These are phyloP conservation scores for Drosophila nebulosa DNA, from an alignment of 1,140 invertebrate species.

Conservation along the genomic window DNA sequence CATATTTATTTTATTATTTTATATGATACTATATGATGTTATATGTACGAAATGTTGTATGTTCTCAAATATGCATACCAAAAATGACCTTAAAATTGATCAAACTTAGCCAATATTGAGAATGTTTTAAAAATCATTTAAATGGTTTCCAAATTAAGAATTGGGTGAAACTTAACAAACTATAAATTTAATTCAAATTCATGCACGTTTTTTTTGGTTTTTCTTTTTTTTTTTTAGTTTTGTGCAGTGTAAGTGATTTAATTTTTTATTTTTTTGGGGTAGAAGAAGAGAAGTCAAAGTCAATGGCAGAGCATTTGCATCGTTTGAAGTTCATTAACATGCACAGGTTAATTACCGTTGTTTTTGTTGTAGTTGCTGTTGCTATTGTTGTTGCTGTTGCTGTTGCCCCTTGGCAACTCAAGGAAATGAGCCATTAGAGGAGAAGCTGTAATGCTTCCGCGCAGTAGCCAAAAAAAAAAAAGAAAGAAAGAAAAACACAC, in stretches of 20 bases:
- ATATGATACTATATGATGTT: no score
- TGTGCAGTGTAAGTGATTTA: background rate
- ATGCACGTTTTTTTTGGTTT: no score
- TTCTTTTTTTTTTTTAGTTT: no score
- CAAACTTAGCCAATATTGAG: no score
- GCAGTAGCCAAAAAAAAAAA: constrained; percentile 58
- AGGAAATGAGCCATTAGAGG: constrained; percentile 79
- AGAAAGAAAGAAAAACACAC: constrained; percentile 72
- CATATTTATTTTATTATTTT: no score
- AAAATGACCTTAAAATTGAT: no score
- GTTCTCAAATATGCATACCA: no score
- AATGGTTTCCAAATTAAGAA: no score
- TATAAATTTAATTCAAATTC: no score
- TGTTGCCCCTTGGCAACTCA: constrained; percentile 17
- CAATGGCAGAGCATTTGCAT: background rate
- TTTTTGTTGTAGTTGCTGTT: constrained; percentile 31
- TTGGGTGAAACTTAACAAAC: no score
- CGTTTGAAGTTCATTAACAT: constrained; percentile 79
- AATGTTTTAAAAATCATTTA: no score
- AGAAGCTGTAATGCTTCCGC: constrained; percentile 48
- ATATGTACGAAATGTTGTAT: no score
- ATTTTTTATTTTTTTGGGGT: background rate
- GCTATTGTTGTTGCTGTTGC: background rate
- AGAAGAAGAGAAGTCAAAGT: constrained; percentile 20
- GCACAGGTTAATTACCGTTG: constrained; percentile 79